Evolutionary conservation across 1,140 invertebrate species (phyloP), one percentile per base, ranked within the genome.

Genomic region (Linepithema humile): DNA sequence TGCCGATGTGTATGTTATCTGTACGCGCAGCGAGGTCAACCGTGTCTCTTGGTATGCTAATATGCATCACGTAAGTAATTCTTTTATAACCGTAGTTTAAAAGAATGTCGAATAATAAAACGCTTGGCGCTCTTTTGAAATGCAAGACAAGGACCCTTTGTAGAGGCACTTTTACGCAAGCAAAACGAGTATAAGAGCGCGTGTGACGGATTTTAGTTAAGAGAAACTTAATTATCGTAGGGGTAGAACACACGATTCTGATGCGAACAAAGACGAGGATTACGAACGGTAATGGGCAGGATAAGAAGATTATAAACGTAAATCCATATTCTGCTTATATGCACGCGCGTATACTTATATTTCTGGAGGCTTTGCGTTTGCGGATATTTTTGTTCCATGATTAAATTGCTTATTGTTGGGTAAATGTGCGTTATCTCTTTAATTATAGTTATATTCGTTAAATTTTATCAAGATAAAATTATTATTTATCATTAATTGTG

Each of bases 251-350:
- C 26, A n/a, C 6, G 67, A 40, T 38, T 67, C 17, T 73, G 78
- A 82, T 67, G 60, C 20, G 65, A 59, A 82, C 78, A 60, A 60
- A 82, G 38, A 20, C 55, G 32, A 60, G 82, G 72, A 83, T 83
- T 64, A 75, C 73, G 35, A 62, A 43, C 26, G 50, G 26, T n/a
- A 70, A 72, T 26, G 65, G 40, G 59, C 45, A 55, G 20, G 67
- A 75, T 74, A 64, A 75, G 72, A 10, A 43, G 45, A 83, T 83
- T 75, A 77, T 64, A 59, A 72, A 50, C 29, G 9, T 65, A 65
- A 69, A 69, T 69, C 53, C 48, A 20, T 40, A 9, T 55, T 12
- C 35, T 26, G 55, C 38, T 60, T 74, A 43, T n/a, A n/a, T n/a
- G 43, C 43, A 12, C 15, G 15, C 40, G 15, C 29, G 20, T 48